Evolutionary conservation across 2,797 vertebrate species (phyloP), one percentile per base, ranked within the genome.

Genomic region (Sebastes variabilis): DNA sequence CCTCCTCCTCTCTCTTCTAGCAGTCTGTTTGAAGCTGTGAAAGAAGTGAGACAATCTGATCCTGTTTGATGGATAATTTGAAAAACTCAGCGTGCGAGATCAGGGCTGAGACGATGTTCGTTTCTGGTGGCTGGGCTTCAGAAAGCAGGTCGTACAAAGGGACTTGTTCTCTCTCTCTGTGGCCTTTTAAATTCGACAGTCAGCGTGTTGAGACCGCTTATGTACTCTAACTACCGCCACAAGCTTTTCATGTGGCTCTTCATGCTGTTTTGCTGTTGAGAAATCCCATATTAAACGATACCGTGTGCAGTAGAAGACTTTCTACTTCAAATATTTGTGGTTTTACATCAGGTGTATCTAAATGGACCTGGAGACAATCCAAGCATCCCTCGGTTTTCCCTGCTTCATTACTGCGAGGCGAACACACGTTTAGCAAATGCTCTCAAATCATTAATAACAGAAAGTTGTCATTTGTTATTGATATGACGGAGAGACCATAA

Each of bases 31-130:
- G 89, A 94, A 91, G 91, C 81, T 24, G 66, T 20, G 74, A 87
- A 74, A 87, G 82, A 78, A 77, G 82, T 69, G 72, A 87, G 80
- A 81, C 83, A 82, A 87, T 92, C 90, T 86, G 86, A 90, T 90
- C 82, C 79, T 9, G 83, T 93, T 92, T 93, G 92, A 91, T 90
- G 90, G 91, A 91, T 92, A 74, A 90, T 93, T 93, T 91, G 85
- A 90, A 89, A 81, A 84, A 62, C 30, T 66, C 73, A 58, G 81
- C 66, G 46, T 84, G 83, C 25, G 22, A 85, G 88, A 92, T 91
- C 79, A 85, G 77, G 66, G 62, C 88, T 72, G 79, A 83, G 81
- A 64, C 27, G 32, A 66, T 66, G 80, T 84, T 86, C 55, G 32
- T 36, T 89, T 87, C 62, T 85, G 32, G 72, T 75, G 83, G 82